phyloP scores from a whole-genome alignment of 53 echinoderm and acorn worm genomes.

The Holothuria leucospilota region DNA sequence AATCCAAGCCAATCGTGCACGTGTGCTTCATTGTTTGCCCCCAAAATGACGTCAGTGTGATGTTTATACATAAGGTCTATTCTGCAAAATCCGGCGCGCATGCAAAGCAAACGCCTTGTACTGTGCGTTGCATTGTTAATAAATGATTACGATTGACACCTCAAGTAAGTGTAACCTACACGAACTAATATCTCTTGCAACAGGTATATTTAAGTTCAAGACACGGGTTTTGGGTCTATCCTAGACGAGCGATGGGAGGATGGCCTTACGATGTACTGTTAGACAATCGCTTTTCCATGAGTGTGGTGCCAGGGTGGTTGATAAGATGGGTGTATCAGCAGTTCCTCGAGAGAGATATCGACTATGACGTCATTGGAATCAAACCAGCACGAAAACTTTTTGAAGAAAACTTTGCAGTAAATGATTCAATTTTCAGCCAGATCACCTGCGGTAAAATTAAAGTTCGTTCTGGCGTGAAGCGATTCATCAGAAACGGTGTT shows the following conservation, averaged over 20 bases:
- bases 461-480: neutral
- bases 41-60: too few species aligned
- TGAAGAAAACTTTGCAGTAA: constrained; percentile 25
- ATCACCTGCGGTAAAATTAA: constrained; percentile 37
- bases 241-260: constrained; percentile 47
- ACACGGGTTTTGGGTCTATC: constrained; percentile 65
- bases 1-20: too few species aligned
- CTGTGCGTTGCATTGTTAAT: too few species aligned
- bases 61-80: too few species aligned
- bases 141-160: too few species aligned
- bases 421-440: constrained; percentile 15
- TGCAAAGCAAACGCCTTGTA: too few species aligned
- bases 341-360: constrained; percentile 21
- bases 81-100: too few species aligned
- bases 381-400: constrained; percentile 20
- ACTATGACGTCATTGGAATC: constrained; percentile 25
- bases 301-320: constrained; percentile 9
- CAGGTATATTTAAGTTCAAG: constrained; percentile 70
- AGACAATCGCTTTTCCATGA: constrained; percentile 42
- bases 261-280: constrained; percentile 50
- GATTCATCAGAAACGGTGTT: constrained; percentile 13
- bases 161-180: too few species aligned
- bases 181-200: neutral
- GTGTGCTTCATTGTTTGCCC: too few species aligned
- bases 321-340: constrained; percentile 6